Base-by-base conservation (phyloP, 1,140 invertebrate species). In the Ceratoteleas bidentatus region DNA sequence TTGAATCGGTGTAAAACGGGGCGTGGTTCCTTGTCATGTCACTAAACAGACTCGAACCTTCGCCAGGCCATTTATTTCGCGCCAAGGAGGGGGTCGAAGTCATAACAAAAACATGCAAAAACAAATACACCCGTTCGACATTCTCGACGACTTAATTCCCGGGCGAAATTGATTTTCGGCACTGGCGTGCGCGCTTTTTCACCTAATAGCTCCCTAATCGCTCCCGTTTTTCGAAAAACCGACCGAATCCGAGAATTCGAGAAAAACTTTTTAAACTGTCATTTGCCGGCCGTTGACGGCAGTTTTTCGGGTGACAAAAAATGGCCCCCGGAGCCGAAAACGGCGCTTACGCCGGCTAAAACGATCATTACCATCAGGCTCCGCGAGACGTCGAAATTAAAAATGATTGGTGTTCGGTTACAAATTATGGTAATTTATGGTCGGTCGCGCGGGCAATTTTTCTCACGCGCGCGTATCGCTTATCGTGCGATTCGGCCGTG, bases 401-500 rank as follows among this genome's bases (percentile, higher is more conserved):
- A 58, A 45, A 45, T 32, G 34, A 45, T 32, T 4, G 24, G 34
- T 47, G 34, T 49, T 49, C 50, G 2, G 7, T 53, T 13, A 50
- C 40, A 57, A 57, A 57, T 34, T 54, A 69, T 57, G 24, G 11
- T 58, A 69, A 57, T 57, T 69, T 69, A 47, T 47, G 40, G 36
- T 10, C 16, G 32, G 14, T 47, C 38, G 10, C 9, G 24, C 8
- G 6, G 16, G 43, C 47, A 49, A 72, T 54, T 61, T 73, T 62
- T 64, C 40, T 54, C 49, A 58, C 57, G 16, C 33, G 33, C 47
- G 58, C 53, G 15, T 54, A 53, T 54, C 6, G 16, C 24, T 64
- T 49, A 64, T 64, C n/a, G 64, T 64, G 62, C 36, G 24, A 57
- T 74, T 60, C 38, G 24, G n/a, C 52, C 61, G 24, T 76, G 6